Evolutionary conservation across 1,140 invertebrate genomes (phyloP), one percentile per base, ranked within the genome.

Genomic region (Drosophila ficusphila): DNA sequence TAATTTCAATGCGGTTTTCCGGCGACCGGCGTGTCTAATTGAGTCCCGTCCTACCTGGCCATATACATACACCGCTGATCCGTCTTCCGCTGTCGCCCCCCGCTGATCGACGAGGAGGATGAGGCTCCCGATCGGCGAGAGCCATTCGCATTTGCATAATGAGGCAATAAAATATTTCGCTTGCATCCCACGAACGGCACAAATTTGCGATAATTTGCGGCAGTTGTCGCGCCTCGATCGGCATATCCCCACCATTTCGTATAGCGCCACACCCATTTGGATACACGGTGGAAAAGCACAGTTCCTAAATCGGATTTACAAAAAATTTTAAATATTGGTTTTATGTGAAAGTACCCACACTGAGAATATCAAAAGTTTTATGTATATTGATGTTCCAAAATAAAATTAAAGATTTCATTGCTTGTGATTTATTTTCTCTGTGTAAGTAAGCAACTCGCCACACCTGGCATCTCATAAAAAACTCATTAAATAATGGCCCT

Each of bases 81-180:
- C 49, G 39, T 33, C 53, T 49, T 52, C 18, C 21, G 29, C 53
- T 56, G 14, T 14, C 7, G 3, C 9, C 18, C 16, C 47, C 42
- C 21, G 42, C 23, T 14, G 62, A 9, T 39, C 12, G n/a, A n/a
- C n/a, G n/a, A n/a, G n/a, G n/a, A n/a, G n/a, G n/a, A n/a, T n/a
- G n/a, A n/a, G 47, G 46, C 56, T 44, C 64, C 74, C 65, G 62
- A 54, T 51, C 39, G 56, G 36, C 47, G 60, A 76, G 71, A 69
- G 62, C 73, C 73, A 82, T 78, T 86, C 77, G 62, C 54, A 73
- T 89, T 89, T 89, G 76, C 79, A 89, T 89, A 89, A 89, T 89
- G 85, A 89, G 85, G 76, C 72, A 79, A 89, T 89, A 85, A 89
- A 89, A 81, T 89, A 85, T 81, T 89, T 89, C 69, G 76, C 79